Percentiles rank a stretch among this genome's conserved stretches.
Evolutionary conservation across 2,797 vertebrate genomes (phyloP).

Genomic region (Phaenicophaeus curvirostris): DNA sequence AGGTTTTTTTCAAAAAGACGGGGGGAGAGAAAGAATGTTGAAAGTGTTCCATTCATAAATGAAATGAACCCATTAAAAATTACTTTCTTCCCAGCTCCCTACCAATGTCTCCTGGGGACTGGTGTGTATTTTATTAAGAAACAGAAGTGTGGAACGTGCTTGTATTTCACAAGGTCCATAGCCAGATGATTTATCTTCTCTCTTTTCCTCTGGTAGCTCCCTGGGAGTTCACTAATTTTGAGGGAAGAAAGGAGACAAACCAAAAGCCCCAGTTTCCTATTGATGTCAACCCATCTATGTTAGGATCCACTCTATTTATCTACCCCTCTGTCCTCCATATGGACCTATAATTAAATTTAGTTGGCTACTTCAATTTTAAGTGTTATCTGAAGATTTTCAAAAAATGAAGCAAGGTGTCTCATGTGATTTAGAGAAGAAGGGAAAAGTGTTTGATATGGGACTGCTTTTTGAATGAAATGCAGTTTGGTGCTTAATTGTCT

Average conservation of each 20-base stretch:
- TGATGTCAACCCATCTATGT: not conserved
- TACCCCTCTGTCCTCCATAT: not conserved
- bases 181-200: slow-evolving; percentile 15
- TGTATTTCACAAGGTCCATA: not conserved
- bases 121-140: slow-evolving; percentile 52
- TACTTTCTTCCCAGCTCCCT: not conserved
- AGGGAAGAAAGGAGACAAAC: not conserved
- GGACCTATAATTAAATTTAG: not conserved
- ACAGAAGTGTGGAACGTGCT: not conserved
- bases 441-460: rapidly evolving
- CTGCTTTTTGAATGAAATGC: not conserved
- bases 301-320: not conserved
- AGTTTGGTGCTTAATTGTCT: not conserved
- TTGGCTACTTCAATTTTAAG: not conserved
- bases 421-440: not conserved
- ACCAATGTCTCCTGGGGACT: slow-evolving; percentile 2
- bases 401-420: not conserved
- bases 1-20: slow-evolving; percentile 39
- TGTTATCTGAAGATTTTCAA: not conserved
- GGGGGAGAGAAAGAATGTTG: not conserved
- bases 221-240: not conserved
- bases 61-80: slow-evolving; percentile 63
- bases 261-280: not conserved
- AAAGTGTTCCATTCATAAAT: slow-evolving; percentile 64
- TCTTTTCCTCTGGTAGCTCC: not conserved